Evolutionary conservation across 2,888 invertebrate species (phyloP).

Genomic region (Isotomurus palustris): DNA sequence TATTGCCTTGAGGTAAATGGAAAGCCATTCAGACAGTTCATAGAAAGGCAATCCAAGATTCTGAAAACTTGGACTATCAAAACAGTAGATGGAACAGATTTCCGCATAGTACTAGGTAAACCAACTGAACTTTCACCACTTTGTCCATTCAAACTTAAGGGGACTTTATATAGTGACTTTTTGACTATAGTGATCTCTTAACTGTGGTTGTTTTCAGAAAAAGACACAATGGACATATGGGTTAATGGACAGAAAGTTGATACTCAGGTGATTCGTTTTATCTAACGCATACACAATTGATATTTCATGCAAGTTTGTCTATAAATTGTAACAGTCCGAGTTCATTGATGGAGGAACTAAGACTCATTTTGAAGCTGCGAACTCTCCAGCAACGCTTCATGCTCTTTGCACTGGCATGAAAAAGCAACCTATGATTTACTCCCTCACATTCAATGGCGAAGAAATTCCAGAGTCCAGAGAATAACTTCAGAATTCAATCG

Average conservation of each 20-base stretch:
- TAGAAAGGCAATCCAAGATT: slow-evolving; percentile 70
- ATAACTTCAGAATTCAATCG: too few species aligned
- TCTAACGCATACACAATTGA: background rate
- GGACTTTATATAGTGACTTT: too few species aligned
- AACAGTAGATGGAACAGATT: slow-evolving; percentile 54
- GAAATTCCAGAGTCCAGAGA: slow-evolving; percentile 42
- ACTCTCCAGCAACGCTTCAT: slow-evolving; percentile 47
- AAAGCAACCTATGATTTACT: slow-evolving; percentile 43
- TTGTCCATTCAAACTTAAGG: too few species aligned
- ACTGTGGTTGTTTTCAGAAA: slow-evolving; percentile 67
- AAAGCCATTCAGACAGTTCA: slow-evolving; percentile 71
- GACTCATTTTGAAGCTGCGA: slow-evolving; percentile 65
- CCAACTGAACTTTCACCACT: too few species aligned
- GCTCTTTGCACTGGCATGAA: slow-evolving; percentile 41
- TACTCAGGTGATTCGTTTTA: slow-evolving; percentile 55
- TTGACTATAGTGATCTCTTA: too few species aligned
- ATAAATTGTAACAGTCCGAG: slow-evolving; percentile 58
- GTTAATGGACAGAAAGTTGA: slow-evolving; percentile 67
- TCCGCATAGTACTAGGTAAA: slow-evolving; percentile 69
- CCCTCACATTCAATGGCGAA: slow-evolving; percentile 42
- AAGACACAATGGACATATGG: slow-evolving; percentile 70
- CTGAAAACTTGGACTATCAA: slow-evolving; percentile 69
- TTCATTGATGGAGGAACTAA: slow-evolving; percentile 82
- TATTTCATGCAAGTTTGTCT: background rate
- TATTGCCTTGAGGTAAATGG: slow-evolving; percentile 79